These are phyloP conservation scores for Diprion similis DNA, from an alignment of 1,140 invertebrate genomes.

Conservation along the genomic window DNA sequence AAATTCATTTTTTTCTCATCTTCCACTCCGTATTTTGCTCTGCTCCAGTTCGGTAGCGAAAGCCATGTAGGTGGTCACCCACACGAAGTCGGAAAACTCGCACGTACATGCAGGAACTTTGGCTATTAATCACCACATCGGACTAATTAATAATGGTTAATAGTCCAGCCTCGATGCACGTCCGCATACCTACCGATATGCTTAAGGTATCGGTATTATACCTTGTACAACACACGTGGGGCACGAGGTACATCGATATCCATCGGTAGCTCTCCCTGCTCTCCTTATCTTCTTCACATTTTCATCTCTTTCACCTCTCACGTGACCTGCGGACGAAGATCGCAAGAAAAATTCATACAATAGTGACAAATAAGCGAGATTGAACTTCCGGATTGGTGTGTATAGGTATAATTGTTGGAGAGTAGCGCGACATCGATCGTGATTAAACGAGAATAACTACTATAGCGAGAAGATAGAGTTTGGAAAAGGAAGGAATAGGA, in stretches of 20 bases:
- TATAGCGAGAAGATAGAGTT: conserved; percentile 28
- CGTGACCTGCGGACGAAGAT: too few species aligned
- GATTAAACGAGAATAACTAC: too few species aligned
- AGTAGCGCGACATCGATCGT: too few species aligned
- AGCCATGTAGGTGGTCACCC: conserved; percentile 12
- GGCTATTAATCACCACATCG: conserved; percentile 22
- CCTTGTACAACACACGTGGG: too few species aligned
- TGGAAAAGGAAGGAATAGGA: conserved; percentile 8
- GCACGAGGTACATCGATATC: too few species aligned
- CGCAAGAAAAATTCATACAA: too few species aligned
- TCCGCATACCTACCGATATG: not conserved
- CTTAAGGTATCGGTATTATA: not conserved
- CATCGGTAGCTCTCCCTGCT: too few species aligned
- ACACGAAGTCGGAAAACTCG: not conserved
- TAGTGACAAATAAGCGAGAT: too few species aligned
- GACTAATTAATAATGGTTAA: conserved; percentile 26
- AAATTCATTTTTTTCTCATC: not conserved
- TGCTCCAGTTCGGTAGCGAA: conserved; percentile 18
- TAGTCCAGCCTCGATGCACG: conserved; percentile 8
- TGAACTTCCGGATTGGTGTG: too few species aligned
- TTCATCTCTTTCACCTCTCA: too few species aligned
- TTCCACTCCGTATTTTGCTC: not conserved
- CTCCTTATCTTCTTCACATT: too few species aligned
- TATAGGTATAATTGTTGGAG: too few species aligned
- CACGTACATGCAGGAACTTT: not conserved